Evolutionary conservation across 1,140 invertebrate genomes (phyloP).

Genomic region (Orius insidiosus): DNA sequence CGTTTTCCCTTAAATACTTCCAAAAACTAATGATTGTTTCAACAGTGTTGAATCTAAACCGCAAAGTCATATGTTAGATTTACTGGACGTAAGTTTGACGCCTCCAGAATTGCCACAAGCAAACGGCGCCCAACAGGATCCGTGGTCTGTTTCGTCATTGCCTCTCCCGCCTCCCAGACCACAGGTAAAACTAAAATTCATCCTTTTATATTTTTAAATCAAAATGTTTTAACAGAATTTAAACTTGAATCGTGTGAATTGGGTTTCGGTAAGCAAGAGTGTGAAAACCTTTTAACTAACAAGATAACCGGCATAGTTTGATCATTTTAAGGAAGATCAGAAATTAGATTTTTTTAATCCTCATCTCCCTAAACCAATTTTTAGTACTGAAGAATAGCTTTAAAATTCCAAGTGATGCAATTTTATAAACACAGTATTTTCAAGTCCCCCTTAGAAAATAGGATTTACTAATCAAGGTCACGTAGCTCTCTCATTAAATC

Average conservation of each 20-base stretch:
- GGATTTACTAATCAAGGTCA: too few relatives aligned
- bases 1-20: slow-evolving; percentile 21
- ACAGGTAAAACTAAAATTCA: slow-evolving; percentile 25
- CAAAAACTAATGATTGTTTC: too few relatives aligned
- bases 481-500: too few relatives aligned
- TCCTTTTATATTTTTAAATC: slow-evolving; percentile 6
- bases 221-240: slow-evolving; percentile 17
- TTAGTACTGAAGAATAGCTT: too few relatives aligned
- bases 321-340: too few relatives aligned
- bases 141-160: slow-evolving; percentile 43
- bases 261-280: slow-evolving; percentile 16
- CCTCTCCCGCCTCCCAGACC: slow-evolving; percentile 33
- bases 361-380: too few relatives aligned
- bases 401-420: too few relatives aligned
- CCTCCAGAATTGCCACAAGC: slow-evolving; percentile 15
- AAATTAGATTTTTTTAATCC: too few relatives aligned
- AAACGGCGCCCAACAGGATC: slow-evolving; percentile 32
- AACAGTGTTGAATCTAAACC: background rate
- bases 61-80: slow-evolving; percentile 54
- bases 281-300: too few relatives aligned
- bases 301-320: too few relatives aligned
- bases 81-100: slow-evolving; percentile 57
- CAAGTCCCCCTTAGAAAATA: too few relatives aligned
- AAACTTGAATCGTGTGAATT: slow-evolving; percentile 19
- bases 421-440: too few relatives aligned